Conservation (phyloP, 2,888 invertebrate species). For the Acanthosepion esculentum region DNA sequence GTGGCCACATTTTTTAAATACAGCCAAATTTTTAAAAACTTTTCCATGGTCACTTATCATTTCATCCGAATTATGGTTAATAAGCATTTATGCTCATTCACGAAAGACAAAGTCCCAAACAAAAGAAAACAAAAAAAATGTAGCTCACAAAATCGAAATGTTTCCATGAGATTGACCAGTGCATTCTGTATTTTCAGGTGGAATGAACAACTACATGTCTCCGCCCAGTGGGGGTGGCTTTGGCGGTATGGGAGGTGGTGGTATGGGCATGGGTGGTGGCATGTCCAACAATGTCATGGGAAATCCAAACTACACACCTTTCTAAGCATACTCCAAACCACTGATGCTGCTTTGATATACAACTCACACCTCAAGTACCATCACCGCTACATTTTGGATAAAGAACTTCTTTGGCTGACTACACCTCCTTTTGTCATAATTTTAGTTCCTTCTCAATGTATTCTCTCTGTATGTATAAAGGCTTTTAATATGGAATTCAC, state of each 20-base stretch:
- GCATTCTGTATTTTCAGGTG: constrained; percentile 50
- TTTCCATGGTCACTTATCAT: background rate
- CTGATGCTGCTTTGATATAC: constrained; percentile 40
- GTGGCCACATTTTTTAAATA: background rate
- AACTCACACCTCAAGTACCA: constrained; percentile 40
- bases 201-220: constrained; percentile 56
- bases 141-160: constrained; percentile 33
- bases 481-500: constrained; percentile 39
- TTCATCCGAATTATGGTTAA: background rate
- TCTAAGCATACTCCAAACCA: constrained; percentile 54
- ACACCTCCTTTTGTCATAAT: background rate
- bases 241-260: constrained; percentile 53
- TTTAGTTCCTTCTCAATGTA: constrained; percentile 36
- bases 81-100: background rate
- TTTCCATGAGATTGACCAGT: constrained; percentile 33
- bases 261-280: constrained; percentile 49
- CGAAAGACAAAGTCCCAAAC: background rate
- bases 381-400: constrained; percentile 41
- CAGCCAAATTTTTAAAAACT: background rate
- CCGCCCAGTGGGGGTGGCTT: constrained; percentile 52
- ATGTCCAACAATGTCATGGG: constrained; percentile 54
- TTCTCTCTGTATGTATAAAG: constrained; percentile 39
- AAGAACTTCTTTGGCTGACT: constrained; percentile 17
- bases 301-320: constrained; percentile 68
- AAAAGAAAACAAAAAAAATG: background rate